Evolutionary conservation across 2,113 vertebrate genomes (phyloP).

Genomic region (Ramphastos sulfuratus): DNA sequence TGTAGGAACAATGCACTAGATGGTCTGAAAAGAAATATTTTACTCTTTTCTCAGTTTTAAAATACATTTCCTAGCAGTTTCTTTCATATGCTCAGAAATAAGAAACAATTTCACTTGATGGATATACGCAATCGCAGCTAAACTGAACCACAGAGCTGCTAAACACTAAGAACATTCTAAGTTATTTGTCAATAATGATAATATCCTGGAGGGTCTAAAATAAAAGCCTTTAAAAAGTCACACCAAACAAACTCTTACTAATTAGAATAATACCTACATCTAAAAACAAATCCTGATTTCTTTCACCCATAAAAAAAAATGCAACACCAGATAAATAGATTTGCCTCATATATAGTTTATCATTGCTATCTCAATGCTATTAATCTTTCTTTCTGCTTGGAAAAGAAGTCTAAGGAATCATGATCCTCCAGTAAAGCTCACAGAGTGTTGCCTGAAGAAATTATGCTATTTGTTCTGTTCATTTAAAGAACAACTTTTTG

Average conservation of each 20-base stretch:
- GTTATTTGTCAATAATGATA: background rate
- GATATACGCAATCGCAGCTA: background rate
- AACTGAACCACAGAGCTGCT: background rate
- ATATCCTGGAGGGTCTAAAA: background rate
- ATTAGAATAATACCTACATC: background rate
- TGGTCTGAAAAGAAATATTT: background rate
- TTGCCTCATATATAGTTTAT: background rate
- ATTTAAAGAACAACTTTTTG: background rate
- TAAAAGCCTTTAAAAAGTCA: background rate
- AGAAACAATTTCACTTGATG: background rate
- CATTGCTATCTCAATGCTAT: background rate
- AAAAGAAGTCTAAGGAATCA: background rate
- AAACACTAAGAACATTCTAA: background rate
- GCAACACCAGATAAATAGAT: background rate
- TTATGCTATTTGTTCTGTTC: background rate
- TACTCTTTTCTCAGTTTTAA: background rate
- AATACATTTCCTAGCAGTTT: background rate
- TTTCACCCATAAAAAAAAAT: background rate
- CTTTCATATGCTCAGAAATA: background rate
- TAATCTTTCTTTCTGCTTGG: background rate
- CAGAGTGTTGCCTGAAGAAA: background rate
- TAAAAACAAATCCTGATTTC: background rate
- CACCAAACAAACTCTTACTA: background rate
- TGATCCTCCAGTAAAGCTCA: background rate
- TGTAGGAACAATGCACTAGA: background rate